Conservation (phyloP, 2,888 invertebrate genomes). For the Tortricodes alternella region DNA sequence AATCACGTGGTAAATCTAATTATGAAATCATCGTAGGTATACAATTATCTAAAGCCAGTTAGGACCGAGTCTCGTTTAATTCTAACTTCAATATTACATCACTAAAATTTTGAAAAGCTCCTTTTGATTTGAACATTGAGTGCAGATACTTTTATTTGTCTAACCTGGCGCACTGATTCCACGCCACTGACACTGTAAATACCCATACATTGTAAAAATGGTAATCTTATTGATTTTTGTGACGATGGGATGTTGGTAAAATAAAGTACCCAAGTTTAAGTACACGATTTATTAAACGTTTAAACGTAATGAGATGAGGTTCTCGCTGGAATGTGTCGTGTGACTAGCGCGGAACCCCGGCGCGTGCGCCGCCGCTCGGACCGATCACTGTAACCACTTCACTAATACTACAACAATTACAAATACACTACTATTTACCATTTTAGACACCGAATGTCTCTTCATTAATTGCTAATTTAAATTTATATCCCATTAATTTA, state of each 20-base stretch:
- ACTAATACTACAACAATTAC: conserved; percentile 81
- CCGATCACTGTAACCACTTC: conserved; percentile 68
- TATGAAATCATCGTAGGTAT: conserved; percentile 71
- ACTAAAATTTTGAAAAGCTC: conserved; percentile 81
- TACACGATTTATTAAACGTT: no score
- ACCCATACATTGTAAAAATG: conserved; percentile 39
- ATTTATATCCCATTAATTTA: conserved; percentile 68
- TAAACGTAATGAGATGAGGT: no score
- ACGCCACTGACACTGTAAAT: conserved; percentile 11
- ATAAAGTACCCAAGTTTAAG: no score
- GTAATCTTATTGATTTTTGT: no score
- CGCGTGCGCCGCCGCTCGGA: conserved; percentile 43
- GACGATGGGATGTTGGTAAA: no score
- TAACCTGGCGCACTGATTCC: conserved; percentile 73
- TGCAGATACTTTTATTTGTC: conserved; percentile 80
- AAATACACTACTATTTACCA: conserved; percentile 80
- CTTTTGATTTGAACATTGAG: conserved; percentile 83
- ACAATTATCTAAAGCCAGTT: conserved; percentile 81
- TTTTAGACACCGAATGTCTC: conserved; percentile 76
- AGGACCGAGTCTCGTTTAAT: conserved; percentile 71
- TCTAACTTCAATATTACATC: conserved; percentile 69
- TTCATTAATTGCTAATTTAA: conserved; percentile 71
- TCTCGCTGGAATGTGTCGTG: no score
- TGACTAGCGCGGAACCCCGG: no score
- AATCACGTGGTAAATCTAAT: conserved; percentile 56